Percentiles rank a stretch among this genome's conserved stretches.
Conservation (phyloP, 2,888 invertebrate species). For the Agrotis ipsilon region DNA sequence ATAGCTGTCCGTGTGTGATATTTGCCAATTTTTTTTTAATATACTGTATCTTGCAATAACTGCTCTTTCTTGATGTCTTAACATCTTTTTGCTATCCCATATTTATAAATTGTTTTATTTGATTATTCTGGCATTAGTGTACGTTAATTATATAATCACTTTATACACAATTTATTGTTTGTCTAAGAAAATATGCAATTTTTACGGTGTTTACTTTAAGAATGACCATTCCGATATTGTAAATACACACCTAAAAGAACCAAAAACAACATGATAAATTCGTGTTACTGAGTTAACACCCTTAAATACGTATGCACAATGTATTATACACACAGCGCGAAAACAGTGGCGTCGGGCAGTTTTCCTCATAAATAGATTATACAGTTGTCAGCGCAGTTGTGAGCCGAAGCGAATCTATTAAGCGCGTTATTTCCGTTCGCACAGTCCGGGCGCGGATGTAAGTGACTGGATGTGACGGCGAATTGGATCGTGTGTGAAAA, state of each 20-base stretch:
- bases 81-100: no score
- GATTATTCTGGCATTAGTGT: no score
- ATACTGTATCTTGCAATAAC: no score
- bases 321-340: slow-evolving; percentile 20
- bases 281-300: slow-evolving; percentile 16
- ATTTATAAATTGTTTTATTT: no score
- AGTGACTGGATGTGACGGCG: slow-evolving; percentile 69
- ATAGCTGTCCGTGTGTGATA: no score
- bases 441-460: slow-evolving; percentile 68
- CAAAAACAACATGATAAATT: not conserved
- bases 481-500: slow-evolving; percentile 49
- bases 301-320: slow-evolving; percentile 9
- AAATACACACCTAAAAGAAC: not conserved
- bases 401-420: slow-evolving; percentile 90
- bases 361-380: slow-evolving; percentile 90
- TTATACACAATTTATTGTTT: not conserved
- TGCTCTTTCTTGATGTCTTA: no score
- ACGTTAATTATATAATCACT: no score
- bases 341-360: slow-evolving; percentile 74
- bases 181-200: not conserved
- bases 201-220: no score
- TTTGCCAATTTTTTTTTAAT: no score
- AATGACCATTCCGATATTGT: no score
- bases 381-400: slow-evolving; percentile 88
- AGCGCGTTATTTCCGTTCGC: slow-evolving; percentile 89